phyloP scores from a whole-genome alignment of 2,113 vertebrate species.

The Lepus timidus region DNA sequence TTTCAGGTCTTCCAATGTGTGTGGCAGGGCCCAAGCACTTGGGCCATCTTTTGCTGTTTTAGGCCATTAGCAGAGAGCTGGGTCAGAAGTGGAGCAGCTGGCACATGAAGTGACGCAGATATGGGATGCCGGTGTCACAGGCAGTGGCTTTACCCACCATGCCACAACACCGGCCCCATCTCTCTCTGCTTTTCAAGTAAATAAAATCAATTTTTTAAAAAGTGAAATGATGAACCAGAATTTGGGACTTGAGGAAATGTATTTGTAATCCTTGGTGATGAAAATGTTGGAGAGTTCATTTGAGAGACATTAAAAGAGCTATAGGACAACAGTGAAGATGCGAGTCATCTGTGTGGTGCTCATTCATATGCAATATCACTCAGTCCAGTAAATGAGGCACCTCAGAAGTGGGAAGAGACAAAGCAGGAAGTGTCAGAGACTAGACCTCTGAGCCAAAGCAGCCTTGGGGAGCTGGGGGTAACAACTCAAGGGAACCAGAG shows the following conservation, averaged over 20 bases:
- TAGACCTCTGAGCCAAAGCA: background rate
- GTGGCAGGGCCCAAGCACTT: too few species aligned
- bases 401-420: background rate
- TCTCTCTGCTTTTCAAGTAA: too few species aligned
- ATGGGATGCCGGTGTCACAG: too few species aligned
- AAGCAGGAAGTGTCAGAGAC: background rate
- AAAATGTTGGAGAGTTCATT: background rate
- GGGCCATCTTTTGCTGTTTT: too few species aligned
- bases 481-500: background rate
- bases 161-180: too few species aligned
- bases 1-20: too few species aligned
- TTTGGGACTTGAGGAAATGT: background rate
- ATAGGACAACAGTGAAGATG: background rate
- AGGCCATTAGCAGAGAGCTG: too few species aligned
- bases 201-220: background rate
- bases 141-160: too few species aligned
- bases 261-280: background rate
- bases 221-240: background rate
- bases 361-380: background rate
- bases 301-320: background rate
- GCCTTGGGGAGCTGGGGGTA: too few species aligned
- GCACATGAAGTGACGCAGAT: too few species aligned
- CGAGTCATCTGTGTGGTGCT: background rate
- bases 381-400: background rate
- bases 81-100: too few species aligned